phyloP scores from a whole-genome alignment of 2,888 invertebrate genomes.

The Mystacides longicornis region DNA sequence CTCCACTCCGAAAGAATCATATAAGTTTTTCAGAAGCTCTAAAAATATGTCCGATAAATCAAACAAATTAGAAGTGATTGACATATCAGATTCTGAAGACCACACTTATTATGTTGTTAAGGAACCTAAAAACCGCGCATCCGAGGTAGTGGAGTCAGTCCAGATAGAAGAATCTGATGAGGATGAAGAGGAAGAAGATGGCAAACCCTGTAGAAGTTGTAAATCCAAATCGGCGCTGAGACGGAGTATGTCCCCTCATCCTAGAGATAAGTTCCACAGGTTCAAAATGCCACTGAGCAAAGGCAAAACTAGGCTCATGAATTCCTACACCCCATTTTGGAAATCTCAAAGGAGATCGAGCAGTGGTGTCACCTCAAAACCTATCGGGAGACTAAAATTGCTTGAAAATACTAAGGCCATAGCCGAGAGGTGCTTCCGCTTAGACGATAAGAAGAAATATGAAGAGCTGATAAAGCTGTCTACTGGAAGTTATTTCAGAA shows the following conservation, averaged over 20 bases:
- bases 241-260: conserved; percentile 5
- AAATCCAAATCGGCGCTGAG: conserved; percentile 6
- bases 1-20: conserved; percentile 1
- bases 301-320: conserved; percentile 13
- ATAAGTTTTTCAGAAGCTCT: conserved; percentile 7
- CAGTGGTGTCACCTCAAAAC: background rate
- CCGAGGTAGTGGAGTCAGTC: background rate
- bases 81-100: conserved; percentile 15
- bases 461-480: conserved; percentile 41
- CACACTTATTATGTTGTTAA: conserved; percentile 14
- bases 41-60: conserved; percentile 1
- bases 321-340: conserved; percentile 16
- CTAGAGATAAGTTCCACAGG: conserved; percentile 1
- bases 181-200: conserved; percentile 4
- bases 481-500: conserved; percentile 19
- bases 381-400: background rate
- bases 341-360: conserved; percentile 10
- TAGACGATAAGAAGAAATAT: conserved; percentile 51
- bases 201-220: conserved; percentile 6
- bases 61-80: conserved; percentile 3
- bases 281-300: conserved; percentile 14
- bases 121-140: conserved; percentile 5
- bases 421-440: conserved; percentile 46
- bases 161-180: background rate
- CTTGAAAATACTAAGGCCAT: conserved; percentile 27